Conservation (phyloP, 2,113 vertebrate genomes). For the Oreamnos americanus region DNA sequence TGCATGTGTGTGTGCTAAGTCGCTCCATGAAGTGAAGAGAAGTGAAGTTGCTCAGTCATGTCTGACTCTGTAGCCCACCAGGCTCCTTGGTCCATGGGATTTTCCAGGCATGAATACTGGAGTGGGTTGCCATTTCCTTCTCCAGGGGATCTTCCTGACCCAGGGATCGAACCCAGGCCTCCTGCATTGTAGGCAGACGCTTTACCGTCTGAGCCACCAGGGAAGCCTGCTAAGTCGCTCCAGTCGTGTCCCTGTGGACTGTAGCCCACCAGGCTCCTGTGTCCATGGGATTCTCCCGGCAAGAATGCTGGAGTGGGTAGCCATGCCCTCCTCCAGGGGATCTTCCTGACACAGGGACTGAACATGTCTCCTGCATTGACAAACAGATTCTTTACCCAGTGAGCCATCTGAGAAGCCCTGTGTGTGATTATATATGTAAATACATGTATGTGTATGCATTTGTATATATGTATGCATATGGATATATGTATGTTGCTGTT, state of each 20-base stretch:
- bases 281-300: neutral
- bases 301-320: neutral
- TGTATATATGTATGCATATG: neutral
- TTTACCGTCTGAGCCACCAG: no score
- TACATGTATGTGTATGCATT: accelerated
- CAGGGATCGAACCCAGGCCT: neutral
- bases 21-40: neutral
- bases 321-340: neutral
- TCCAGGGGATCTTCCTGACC: neutral
- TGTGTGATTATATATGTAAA: accelerated
- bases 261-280: neutral
- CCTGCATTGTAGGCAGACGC: neutral
- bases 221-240: neutral
- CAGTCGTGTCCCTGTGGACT: neutral
- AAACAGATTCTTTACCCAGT: neutral
- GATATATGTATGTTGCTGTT: neutral
- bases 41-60: neutral
- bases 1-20: neutral
- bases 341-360: neutral
- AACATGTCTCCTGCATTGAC: neutral
- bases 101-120: neutral
- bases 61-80: neutral
- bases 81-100: neutral
- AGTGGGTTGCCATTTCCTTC: neutral
- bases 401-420: neutral